Evolutionary conservation across 2,113 vertebrate species (phyloP), one percentile per base, ranked within the genome.

Genomic region (Urocitellus parryii): DNA sequence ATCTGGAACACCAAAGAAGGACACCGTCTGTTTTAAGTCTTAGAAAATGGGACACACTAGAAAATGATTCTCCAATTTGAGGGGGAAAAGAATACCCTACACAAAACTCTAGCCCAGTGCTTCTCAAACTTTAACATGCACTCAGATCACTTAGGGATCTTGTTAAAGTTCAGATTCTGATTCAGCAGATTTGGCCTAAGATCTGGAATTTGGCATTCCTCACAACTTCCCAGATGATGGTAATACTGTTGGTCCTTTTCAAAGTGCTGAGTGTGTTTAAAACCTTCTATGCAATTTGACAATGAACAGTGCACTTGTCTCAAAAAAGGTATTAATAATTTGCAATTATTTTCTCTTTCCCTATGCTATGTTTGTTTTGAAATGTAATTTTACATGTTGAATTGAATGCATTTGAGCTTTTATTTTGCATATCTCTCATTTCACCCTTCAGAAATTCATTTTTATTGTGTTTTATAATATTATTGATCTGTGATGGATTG

Each of bases 81-180:
- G 34, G 32, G 53, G 65, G 80, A 92, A 85, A 90, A 65, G 65
- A 87, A 68, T 68, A n/a, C 63, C 42, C 42, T 94, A 56, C 68
- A 92, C 17, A 95, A 92, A 95, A 81, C 45, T 94, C 90, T 92
- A 96, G 95, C 83, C 83, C 88, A 97, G 88, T 97, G 96, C 65
- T 97, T 97, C 94, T 96, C 92, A 96, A 98, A 97, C 77, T 76
- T 96, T 94, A 94, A 89, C 20, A 90, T 89, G 53, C 11, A 82
- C 39, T 92, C 4, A 92, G 73, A 90, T 86, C 80, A 94, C 37
- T 63, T 89, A 93, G 48, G 14, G 45, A 90, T 79, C 56, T 95
- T 95, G 61, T 83, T 96, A 92, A 94, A 94, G 82, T 94, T 79
- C 78, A 91, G 56, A 74, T 96, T 94, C 16, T 79, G 77, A 85